Conservation (phyloP, 2,888 invertebrate genomes). For the Parnassius glacialis region DNA sequence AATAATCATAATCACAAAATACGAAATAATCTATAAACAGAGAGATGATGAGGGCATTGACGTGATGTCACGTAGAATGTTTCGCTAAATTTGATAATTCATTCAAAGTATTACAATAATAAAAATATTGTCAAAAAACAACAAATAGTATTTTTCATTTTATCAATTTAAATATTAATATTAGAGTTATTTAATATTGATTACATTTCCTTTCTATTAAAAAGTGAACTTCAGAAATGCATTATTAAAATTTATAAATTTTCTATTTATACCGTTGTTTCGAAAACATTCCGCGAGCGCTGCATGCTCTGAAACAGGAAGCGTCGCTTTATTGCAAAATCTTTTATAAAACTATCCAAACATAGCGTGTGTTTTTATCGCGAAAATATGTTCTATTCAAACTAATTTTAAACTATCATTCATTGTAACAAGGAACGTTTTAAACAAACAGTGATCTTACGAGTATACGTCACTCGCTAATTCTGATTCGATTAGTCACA, state of each 20-base stretch:
- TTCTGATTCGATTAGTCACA: constrained; percentile 51
- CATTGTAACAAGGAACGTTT: constrained; percentile 3
- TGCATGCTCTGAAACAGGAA: constrained; percentile 23
- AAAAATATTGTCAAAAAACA: no score
- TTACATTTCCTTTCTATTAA: no score
- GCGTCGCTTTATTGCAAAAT: constrained; percentile 24
- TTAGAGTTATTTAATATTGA: no score
- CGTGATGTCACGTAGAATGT: no score
- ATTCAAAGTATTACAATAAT: no score
- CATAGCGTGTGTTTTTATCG: constrained; percentile 19
- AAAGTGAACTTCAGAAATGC: constrained; percentile 12
- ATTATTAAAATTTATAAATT: constrained; percentile 23
- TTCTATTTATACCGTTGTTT: constrained; percentile 11
- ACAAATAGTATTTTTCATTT: no score
- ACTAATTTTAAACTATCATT: constrained; percentile 15
- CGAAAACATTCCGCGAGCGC: constrained; percentile 18
- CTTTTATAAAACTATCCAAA: constrained; percentile 25
- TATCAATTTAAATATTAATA: no score
- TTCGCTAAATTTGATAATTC: no score
- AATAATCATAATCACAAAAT: no score
- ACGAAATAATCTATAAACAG: no score
- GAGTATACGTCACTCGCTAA: constrained; percentile 34
- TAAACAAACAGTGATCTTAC: constrained; percentile 4
- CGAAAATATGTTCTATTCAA: constrained; percentile 2
- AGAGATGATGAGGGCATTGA: no score